These are phyloP conservation scores for Dynastes maya DNA, from an alignment of 2,888 invertebrate species.

Conservation along the genomic window DNA sequence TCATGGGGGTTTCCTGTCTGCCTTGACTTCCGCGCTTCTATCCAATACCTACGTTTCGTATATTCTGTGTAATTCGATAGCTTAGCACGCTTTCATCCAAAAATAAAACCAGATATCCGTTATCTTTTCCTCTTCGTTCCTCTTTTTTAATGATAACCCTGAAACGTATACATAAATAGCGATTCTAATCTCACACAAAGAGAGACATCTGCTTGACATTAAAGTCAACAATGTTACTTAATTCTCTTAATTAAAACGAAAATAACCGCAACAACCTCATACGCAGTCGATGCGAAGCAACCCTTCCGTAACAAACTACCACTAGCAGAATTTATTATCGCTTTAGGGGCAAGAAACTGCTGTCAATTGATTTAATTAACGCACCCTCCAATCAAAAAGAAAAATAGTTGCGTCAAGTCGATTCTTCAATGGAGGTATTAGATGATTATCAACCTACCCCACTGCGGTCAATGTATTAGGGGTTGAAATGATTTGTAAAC, in stretches of 20 bases:
- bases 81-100: slow-evolving; percentile 23
- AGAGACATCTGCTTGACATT: slow-evolving; percentile 53
- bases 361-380: slow-evolving; percentile 66
- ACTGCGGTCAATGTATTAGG: slow-evolving; percentile 20
- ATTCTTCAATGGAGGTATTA: slow-evolving; percentile 13
- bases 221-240: slow-evolving; percentile 61
- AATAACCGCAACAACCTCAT: slow-evolving; percentile 57
- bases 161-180: slow-evolving; percentile 45
- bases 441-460: slow-evolving; percentile 42
- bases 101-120: slow-evolving; percentile 31
- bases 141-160: slow-evolving; percentile 40
- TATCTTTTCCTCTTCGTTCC: slow-evolving; percentile 36
- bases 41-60: slow-evolving; percentile 1
- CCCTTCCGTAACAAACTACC: slow-evolving; percentile 54
- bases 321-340: slow-evolving; percentile 64
- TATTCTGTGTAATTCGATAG: slow-evolving; percentile 20
- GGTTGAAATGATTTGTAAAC: slow-evolving; percentile 43
- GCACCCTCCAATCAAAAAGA: slow-evolving; percentile 53
- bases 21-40: neutral
- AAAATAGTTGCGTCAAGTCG: slow-evolving; percentile 39
- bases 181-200: slow-evolving; percentile 45
- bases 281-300: slow-evolving; percentile 44
- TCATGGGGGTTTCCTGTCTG: slow-evolving; percentile 15
- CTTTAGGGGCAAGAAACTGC: slow-evolving; percentile 62
- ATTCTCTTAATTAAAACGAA: slow-evolving; percentile 61